Evolutionary conservation across 2,888 invertebrate genomes (phyloP).

Genomic region (Macaria notata): DNA sequence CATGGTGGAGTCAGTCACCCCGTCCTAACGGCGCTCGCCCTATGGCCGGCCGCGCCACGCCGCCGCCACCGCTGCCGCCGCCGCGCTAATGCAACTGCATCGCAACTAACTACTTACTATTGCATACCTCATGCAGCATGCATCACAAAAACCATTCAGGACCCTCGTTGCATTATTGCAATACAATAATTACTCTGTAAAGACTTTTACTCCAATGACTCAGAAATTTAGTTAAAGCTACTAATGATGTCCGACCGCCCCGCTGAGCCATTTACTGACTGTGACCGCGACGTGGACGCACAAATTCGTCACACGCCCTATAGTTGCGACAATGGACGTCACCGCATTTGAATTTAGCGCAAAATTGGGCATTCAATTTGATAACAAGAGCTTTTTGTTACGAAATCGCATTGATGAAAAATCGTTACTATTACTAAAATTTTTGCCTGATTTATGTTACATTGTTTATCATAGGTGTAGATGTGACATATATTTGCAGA

Average conservation of each 20-base stretch:
- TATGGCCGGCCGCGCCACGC: conserved; percentile 70
- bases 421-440: conserved; percentile 12
- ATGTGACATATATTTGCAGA: conserved; percentile 24
- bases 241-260: conserved; percentile 53
- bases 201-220: conserved; percentile 27
- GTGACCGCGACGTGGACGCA: conserved; percentile 26
- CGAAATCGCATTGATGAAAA: conserved; percentile 1
- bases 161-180: conserved; percentile 21
- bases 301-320: conserved; percentile 35
- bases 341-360: conserved; percentile 15
- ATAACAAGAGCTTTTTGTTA: conserved; percentile 6
- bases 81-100: conserved; percentile 65
- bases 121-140: conserved; percentile 4
- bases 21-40: conserved; percentile 79
- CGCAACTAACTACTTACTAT: conserved; percentile 13
- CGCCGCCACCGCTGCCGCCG: conserved; percentile 65
- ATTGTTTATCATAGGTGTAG: conserved; percentile 19
- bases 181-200: conserved; percentile 33
- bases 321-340: conserved; percentile 29
- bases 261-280: conserved; percentile 50
- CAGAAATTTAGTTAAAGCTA: conserved; percentile 26
- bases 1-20: conserved; percentile 79
- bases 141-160: not conserved
- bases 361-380: conserved; percentile 13
- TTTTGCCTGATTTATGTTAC: conserved; percentile 25